Evolutionary conservation across 2,888 invertebrate genomes (phyloP), one percentile per base, ranked within the genome.

Genomic region (Macropis europaea): DNA sequence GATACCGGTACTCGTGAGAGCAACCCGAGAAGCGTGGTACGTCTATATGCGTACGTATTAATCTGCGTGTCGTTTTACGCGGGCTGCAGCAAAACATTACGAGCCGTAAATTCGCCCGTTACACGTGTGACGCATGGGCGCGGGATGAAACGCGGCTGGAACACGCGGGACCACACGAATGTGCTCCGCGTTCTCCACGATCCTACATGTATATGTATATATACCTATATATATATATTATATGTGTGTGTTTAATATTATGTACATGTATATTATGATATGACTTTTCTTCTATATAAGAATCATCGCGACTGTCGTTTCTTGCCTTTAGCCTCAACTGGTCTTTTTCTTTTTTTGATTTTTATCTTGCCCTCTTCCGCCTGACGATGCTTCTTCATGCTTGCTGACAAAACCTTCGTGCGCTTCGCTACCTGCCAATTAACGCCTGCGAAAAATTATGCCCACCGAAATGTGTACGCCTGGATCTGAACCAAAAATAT

Each of bases 301-400:
- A 63, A 64, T 52, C 54, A 71, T 68, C 81, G 77, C 81, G 81
- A 79, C 76, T 81, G 79, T 82, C 82, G 73, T 82, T 82, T 82
- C 82, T 82, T 76, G 77, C 77, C 76, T 82, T 73, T 72, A 82
- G 77, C 76, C 88, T 89, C 87, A 89, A 90, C 88, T 89, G 86
- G 87, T 86, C 87, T 88, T 89, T 90, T 88, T 88, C 87, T 89
- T 89, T 89, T 89, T 89, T 89, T 88, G 87, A 89, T 90, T 90
- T 89, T 88, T 88, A 89, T 89, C 89, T 90, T 89, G 89, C 89
- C 90, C 88, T 90, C 89, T 89, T 78, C 78, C 88, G 89, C 89
- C 90, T 90, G 90, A 88, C 84, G 90, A 90, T 89, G 90, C 90
- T 90, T 90, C 90, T 90, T 90, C 89, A 90, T 89, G 90, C 90